Conservation (phyloP, 37 sponge, comb jelly and placozoan genomes). For the Ephydatia muelleri region DNA sequence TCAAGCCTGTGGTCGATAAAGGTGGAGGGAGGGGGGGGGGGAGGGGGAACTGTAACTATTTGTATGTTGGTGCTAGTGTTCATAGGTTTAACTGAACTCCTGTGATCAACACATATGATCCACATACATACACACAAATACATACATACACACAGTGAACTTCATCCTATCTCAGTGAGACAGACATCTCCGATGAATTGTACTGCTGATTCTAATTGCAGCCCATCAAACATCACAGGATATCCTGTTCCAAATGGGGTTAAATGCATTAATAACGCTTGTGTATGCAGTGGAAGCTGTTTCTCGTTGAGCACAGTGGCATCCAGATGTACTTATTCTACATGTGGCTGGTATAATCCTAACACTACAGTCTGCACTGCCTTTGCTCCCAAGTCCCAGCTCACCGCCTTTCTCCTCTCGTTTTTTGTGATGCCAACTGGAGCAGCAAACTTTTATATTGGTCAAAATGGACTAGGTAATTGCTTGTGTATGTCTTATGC, state of each 20-base stretch:
- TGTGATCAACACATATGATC: too few species aligned
- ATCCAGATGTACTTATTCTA: neutral
- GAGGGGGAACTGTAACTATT: too few species aligned
- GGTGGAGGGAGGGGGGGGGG: too few species aligned
- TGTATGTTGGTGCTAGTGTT: too few species aligned
- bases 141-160: neutral
- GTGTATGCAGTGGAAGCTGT: neutral
- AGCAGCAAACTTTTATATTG: slow-evolving; percentile 90
- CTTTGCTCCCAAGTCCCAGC: slow-evolving; percentile 18
- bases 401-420: slow-evolving; percentile 62
- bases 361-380: neutral
- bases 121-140: too few species aligned
- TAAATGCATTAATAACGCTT: neutral
- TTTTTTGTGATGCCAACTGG: slow-evolving; percentile 64
- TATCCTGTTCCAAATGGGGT: neutral
- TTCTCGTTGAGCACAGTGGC: neutral
- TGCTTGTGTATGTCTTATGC: slow-evolving; percentile 9
- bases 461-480: slow-evolving; percentile 56
- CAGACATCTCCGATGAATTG: neutral
- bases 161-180: neutral
- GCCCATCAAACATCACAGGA: neutral
- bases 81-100: too few species aligned
- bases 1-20: too few species aligned
- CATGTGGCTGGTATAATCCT: neutral
- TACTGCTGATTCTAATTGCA: neutral